Evolutionary conservation across 2,797 vertebrate genomes (phyloP), one percentile per base, ranked within the genome.

Genomic region (Selene dorsalis): DNA sequence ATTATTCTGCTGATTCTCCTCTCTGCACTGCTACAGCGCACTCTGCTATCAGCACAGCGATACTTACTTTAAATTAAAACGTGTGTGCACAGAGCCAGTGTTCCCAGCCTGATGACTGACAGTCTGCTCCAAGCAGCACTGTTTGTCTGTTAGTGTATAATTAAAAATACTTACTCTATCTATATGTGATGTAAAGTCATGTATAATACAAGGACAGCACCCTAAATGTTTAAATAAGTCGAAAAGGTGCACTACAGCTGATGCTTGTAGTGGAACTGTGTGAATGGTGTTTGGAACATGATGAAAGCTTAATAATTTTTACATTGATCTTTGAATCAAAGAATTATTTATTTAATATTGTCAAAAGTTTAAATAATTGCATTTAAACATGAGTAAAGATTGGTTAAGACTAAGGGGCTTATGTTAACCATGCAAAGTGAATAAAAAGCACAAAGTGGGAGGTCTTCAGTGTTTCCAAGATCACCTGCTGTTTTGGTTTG

Each of bases 1-100:
- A 84, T 76, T 80, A 68, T 69, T 77, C 48, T 79, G 77, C 69
- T 68, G 57, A 71, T 77, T 78, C 68, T 38, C 4, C 59, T 59
- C 41, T 61, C 68, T 52, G 12, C 22, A 4, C 59, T 47, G 63
- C 53, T 64, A 39, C 3, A 70, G 18, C 55, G 56, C 45, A 69
- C 28, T 39, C 63, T 66, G 56, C 4, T 53, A 35, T 77, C 73
- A 68, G 24, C 55, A n/a, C 30, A 10, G 32, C 45, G 69, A 24
- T 5, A 32, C 55, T 64, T 75, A 10, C 61, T 67, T 53, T 48
- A 65, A 70, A 68, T 57, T 28, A 71, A 66, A 66, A 56, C 24
- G 30, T 50, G 73, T 38, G 73, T 38, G 28, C 38, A 18, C 3
- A 7, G 38, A 48, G 59, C 18, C 52, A 64, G 22, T 53, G 28